Base-by-base conservation (phyloP, 2,797 vertebrate genomes). In the Adrianichthys oophorus region DNA sequence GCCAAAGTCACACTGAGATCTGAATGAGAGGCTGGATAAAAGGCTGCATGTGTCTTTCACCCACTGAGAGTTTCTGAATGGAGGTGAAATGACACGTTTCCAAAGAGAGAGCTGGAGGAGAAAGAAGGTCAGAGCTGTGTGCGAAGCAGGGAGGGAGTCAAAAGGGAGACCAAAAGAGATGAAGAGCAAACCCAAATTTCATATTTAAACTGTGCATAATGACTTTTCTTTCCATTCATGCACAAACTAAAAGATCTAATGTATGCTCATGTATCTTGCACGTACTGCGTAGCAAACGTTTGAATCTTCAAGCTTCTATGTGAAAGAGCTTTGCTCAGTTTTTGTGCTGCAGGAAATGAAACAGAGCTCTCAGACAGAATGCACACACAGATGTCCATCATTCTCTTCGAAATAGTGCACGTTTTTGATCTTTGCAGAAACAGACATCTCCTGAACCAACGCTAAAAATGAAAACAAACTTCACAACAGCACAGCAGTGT, bases 51-150 rank as follows among this genome's bases (percentile, higher is more conserved):
- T 67, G 52, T 64, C 45, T 77, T 70, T 71, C 62, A 72, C 74
- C 79, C 69, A 75, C 66, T 75, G 65, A 82, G 72, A 78, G 75
- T 75, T 82, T 66, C 56, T 86, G 79, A 79, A 76, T 81, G 53
- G 74, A 86, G 63, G 76, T 79, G 76, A 71, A 78, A 83, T 70
- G 77, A 69, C 68, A 82, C 56, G 67, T 73, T 65, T 79, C 68
- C 80, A 80, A 63, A 79, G 66, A 72, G 58, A 42, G 50, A 59
- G 32, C 6, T 50, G 37, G 52, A 61, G 61, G 54, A 56, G 48
- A 61, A 50, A 56, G 60, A 37, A 59, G 56, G 76, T 58, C 47
- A 62, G 65, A 62, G 70, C 48, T 55, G 56, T 62, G 65, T 47
- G 56, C 62, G 65, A 44, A 55, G 58, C 52, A 52, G 48, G n/a